Conservation (phyloP, 2,888 invertebrate genomes). For the Xestia ashworthii region DNA sequence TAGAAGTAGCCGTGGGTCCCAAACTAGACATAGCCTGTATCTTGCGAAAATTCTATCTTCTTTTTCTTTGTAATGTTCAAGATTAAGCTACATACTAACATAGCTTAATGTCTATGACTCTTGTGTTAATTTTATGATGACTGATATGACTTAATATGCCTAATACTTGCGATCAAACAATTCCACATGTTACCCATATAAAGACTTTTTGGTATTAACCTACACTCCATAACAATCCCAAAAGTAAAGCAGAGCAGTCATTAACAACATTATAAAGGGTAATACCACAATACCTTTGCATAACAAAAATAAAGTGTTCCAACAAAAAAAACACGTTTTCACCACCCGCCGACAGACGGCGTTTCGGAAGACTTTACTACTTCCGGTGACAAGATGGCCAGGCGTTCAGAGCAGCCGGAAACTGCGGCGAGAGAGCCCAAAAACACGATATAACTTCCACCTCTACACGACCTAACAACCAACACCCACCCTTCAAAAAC, state of each 20-base stretch:
- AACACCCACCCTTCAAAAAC: conserved; percentile 1
- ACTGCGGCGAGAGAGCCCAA: conserved; percentile 82
- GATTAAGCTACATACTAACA: too few species aligned
- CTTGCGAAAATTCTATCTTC: too few species aligned
- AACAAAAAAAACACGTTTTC: conserved; percentile 77
- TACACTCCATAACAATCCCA: not conserved
- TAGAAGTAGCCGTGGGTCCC: too few species aligned
- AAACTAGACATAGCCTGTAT: too few species aligned
- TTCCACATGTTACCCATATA: too few species aligned
- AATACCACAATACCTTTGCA: conserved; percentile 57
- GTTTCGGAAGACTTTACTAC: conserved; percentile 90
- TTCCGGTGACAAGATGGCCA: conserved; percentile 90
- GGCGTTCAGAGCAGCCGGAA: conserved; percentile 85
- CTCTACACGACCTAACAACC: conserved; percentile 51
- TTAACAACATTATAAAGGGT: conserved; percentile 61
- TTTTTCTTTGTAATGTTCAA: too few species aligned
- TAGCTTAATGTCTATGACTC: too few species aligned
- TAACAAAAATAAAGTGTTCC: conserved; percentile 73
- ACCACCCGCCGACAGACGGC: conserved; percentile 79
- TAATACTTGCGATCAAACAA: not conserved
- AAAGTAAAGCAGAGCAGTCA: conserved; percentile 39
- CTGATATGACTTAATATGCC: not conserved
- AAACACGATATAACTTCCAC: conserved; percentile 77
- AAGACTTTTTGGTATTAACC: not conserved
- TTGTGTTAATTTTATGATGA: too few species aligned